Percentiles rank a stretch among this genome's conserved stretches.
Conservation (phyloP, 2,888 invertebrate genomes). For the Caenorhabditis wallacei region DNA sequence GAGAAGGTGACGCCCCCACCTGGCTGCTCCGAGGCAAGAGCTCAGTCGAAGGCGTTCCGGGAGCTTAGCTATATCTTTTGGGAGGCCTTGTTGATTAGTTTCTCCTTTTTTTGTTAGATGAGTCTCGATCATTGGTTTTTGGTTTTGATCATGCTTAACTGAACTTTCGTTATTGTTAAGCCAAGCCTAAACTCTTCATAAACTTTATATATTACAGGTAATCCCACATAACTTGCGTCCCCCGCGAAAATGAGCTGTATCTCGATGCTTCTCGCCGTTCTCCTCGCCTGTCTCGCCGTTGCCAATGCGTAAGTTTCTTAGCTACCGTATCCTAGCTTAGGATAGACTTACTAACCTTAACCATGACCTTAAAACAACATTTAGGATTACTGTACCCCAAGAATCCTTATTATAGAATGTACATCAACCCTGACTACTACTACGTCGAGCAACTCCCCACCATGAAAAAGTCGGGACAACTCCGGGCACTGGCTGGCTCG, state of each 20-base stretch:
- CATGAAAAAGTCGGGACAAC: constrained; percentile 73
- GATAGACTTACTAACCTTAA: no score
- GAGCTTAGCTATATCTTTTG: no score
- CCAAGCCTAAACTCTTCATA: neutral
- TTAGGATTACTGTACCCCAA: no score
- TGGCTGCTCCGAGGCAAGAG: constrained; percentile 11
- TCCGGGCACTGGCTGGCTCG: constrained; percentile 72
- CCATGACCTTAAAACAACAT: no score
- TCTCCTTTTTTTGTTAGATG: neutral
- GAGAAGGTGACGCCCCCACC: constrained; percentile 42
- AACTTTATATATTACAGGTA: constrained; percentile 38
- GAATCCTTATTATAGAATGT: no score
- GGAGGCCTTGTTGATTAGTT: no score
- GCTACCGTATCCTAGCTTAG: neutral
- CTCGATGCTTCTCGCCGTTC: constrained; percentile 54
- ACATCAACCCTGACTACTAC: constrained; percentile 60
- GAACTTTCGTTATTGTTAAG: no score
- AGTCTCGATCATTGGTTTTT: neutral
- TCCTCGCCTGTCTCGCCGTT: constrained; percentile 47
- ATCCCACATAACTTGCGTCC: constrained; percentile 42
- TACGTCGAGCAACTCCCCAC: constrained; percentile 59
- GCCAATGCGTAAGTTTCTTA: constrained; percentile 57
- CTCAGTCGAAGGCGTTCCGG: constrained; percentile 2
- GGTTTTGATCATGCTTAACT: neutral
- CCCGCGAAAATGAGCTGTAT: constrained; percentile 45